phyloP scores from a whole-genome alignment of 2,113 vertebrate species.

The Callopanchax toddi region DNA sequence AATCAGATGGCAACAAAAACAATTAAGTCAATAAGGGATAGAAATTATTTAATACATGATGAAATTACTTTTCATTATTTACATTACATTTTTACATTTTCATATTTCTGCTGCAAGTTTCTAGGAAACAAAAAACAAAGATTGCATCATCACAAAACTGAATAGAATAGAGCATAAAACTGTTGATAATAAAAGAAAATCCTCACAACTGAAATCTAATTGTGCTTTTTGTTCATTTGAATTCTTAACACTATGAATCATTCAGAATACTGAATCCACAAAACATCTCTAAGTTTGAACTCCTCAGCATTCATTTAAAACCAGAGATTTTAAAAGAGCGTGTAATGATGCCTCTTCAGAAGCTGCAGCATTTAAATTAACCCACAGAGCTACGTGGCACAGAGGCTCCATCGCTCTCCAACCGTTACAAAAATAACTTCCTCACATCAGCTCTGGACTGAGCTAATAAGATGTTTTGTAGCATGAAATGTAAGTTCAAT shows the following conservation, averaged over 20 bases:
- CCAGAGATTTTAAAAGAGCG: constrained; percentile 3
- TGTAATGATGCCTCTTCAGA: constrained; percentile 17
- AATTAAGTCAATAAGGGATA: no score
- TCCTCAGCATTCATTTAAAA: background rate
- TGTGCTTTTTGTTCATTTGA: background rate
- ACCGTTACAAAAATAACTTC: background rate
- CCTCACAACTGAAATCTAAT: background rate
- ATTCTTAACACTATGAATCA: no score
- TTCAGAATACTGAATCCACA: no score
- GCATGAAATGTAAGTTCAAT: background rate
- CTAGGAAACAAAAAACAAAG: background rate
- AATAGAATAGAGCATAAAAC: background rate
- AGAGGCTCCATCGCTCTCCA: background rate
- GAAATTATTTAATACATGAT: no score
- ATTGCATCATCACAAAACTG: no score
- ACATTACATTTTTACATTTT: background rate
- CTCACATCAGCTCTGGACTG: background rate
- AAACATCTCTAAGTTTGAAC: background rate
- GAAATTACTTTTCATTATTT: no score
- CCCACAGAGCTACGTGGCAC: constrained; percentile 50
- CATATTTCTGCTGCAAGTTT: background rate
- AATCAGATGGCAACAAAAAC: no score
- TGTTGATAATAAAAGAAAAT: background rate
- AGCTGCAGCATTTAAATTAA: constrained; percentile 39
- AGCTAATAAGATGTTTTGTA: background rate